Conservation (phyloP, 2,113 vertebrate genomes). For the Euleptes europaea region DNA sequence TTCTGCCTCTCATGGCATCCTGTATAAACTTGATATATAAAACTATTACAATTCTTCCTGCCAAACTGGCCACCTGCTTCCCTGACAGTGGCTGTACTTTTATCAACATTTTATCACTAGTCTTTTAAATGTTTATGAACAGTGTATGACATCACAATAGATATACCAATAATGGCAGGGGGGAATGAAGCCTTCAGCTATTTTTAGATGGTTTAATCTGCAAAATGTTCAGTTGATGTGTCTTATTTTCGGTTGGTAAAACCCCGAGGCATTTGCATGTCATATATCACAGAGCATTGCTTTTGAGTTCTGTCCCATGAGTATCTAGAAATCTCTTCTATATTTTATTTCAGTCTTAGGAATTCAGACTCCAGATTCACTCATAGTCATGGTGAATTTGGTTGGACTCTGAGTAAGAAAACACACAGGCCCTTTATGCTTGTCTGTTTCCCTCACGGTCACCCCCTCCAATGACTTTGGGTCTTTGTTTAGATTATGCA, state of each 20-base stretch:
- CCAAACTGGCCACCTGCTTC: not conserved
- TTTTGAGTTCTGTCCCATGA: not conserved
- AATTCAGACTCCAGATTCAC: not conserved
- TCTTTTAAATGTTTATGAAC: not conserved
- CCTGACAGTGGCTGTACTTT: not conserved
- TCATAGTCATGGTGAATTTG: not conserved
- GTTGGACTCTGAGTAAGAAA: not conserved
- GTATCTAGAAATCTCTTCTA: not conserved
- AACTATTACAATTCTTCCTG: not conserved
- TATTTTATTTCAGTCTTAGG: not conserved
- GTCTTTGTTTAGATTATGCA: too few relatives aligned
- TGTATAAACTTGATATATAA: not conserved
- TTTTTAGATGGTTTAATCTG: not conserved
- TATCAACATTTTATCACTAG: not conserved
- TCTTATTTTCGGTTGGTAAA: not conserved
- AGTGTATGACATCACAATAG: not conserved
- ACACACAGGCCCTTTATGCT: too few relatives aligned
- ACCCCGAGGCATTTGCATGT: not conserved
- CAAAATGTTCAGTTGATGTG: not conserved
- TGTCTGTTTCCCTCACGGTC: too few relatives aligned
- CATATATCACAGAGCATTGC: too few relatives aligned
- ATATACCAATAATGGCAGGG: not conserved
- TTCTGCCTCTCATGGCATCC: not conserved
- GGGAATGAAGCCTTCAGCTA: not conserved
- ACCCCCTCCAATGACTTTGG: too few relatives aligned